These are phyloP conservation scores for Venusia cambrica DNA, from an alignment of 2,888 invertebrate genomes.

Conservation along the genomic window DNA sequence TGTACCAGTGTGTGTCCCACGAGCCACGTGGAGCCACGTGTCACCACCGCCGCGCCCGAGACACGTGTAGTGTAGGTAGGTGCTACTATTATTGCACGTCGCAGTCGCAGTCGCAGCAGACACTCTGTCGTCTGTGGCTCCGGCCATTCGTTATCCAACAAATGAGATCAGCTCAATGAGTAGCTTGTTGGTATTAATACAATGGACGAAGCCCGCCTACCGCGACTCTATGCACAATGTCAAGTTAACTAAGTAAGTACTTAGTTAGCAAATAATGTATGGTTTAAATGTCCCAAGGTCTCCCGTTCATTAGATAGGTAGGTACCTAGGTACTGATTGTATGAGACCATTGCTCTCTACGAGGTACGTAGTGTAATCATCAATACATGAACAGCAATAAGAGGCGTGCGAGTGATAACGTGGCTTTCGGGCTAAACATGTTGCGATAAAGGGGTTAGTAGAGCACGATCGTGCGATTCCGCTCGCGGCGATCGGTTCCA, in stretches of 20 bases:
- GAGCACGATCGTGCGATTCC: slow-evolving; percentile 42
- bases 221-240: too few species aligned
- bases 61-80: slow-evolving; percentile 42
- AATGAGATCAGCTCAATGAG: slow-evolving; percentile 4
- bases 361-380: slow-evolving; percentile 13
- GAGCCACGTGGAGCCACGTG: slow-evolving; percentile 36
- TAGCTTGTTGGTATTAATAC: too few species aligned
- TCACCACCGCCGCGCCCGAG: slow-evolving; percentile 15
- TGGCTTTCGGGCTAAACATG: slow-evolving; percentile 21
- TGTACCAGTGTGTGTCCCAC: slow-evolving; percentile 27
- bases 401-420: slow-evolving; percentile 17
- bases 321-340: slow-evolving; percentile 5
- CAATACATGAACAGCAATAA: slow-evolving; percentile 19
- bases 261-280: too few species aligned
- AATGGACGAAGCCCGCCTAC: too few species aligned
- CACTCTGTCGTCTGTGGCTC: slow-evolving; percentile 39
- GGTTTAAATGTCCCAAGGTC: too few species aligned
- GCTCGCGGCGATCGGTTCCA: slow-evolving; percentile 28
- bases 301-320: too few species aligned
- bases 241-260: too few species aligned
- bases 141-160: slow-evolving; percentile 20
- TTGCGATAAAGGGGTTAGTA: slow-evolving; percentile 63
- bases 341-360: slow-evolving; percentile 17
- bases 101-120: too few species aligned
- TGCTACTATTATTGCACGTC: too few species aligned